Conservation (phyloP, 2,888 invertebrate genomes). For the Cephalotes varians region DNA sequence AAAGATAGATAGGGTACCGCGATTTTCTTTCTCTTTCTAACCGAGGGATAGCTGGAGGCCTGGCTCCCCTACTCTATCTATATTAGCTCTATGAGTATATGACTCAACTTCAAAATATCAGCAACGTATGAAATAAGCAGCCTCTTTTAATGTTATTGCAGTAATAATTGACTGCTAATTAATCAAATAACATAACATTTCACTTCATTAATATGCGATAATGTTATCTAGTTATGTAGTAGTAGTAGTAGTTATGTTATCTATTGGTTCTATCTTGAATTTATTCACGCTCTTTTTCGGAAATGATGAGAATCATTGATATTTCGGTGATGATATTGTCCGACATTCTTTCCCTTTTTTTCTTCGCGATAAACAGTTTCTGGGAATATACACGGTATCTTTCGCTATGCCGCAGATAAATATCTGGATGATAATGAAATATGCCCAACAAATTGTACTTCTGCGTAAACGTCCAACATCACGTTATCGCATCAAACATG, state of each 20-base stretch:
- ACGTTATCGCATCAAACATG: background rate
- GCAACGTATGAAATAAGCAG: background rate
- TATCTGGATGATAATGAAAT: constrained; percentile 15
- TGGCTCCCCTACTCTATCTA: too few relatives aligned
- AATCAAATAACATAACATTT: constrained; percentile 3
- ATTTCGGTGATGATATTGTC: background rate
- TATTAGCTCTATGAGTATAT: too few relatives aligned
- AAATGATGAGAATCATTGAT: background rate
- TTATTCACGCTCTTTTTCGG: background rate
- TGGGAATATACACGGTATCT: constrained; percentile 9
- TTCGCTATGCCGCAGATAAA: constrained; percentile 9
- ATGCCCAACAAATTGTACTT: background rate
- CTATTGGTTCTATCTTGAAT: background rate
- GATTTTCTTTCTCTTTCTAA: too few relatives aligned
- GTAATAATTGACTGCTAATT: background rate
- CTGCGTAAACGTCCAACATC: background rate
- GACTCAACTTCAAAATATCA: background rate
- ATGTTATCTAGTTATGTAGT: too few relatives aligned
- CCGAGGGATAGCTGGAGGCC: too few relatives aligned
- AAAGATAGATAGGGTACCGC: too few relatives aligned
- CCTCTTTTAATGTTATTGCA: background rate
- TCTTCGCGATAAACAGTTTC: background rate
- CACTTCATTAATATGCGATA: background rate
- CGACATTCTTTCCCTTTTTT: background rate
- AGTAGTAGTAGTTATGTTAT: too few relatives aligned